Evolutionary conservation across 53 echinoderm and acorn worm genomes (phyloP).

Genomic region (Crossaster papposus): DNA sequence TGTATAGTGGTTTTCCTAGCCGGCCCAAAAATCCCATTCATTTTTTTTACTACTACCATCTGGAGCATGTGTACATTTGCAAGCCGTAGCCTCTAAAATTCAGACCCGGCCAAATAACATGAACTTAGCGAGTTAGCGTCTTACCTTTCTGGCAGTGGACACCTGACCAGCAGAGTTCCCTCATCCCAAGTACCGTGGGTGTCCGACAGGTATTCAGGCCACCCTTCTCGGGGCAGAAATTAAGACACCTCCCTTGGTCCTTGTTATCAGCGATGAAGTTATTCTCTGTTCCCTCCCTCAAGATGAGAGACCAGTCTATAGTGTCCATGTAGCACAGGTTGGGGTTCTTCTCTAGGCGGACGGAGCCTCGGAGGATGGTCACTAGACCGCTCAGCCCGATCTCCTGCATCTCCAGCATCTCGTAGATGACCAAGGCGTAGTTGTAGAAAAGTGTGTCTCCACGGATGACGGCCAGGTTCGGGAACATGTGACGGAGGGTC

Average conservation of each 20-base stretch:
- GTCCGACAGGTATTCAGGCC: too few species aligned
- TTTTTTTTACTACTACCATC: background rate
- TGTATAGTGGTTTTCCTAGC: too few species aligned
- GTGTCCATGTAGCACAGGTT: slow-evolving; percentile 90
- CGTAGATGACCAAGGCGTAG: slow-evolving; percentile 90
- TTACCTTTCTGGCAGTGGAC: slow-evolving; percentile 93
- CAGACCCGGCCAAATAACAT: background rate
- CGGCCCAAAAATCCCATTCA: too few species aligned
- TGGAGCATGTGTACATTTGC: too few species aligned
- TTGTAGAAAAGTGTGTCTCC: slow-evolving; percentile 88
- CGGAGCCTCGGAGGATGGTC: slow-evolving; percentile 75
- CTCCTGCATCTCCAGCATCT: slow-evolving; percentile 91
- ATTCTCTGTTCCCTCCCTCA: slow-evolving; percentile 73
- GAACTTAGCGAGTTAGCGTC: slow-evolving; percentile 11
- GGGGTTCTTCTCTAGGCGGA: slow-evolving; percentile 96
- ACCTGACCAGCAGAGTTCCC: slow-evolving; percentile 86
- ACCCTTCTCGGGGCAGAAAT: slow-evolving; percentile 80
- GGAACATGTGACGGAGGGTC: slow-evolving; percentile 78
- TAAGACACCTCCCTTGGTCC: slow-evolving; percentile 83
- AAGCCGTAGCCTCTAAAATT: too few species aligned
- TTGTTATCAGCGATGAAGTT: slow-evolving; percentile 89
- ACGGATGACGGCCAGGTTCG: slow-evolving; percentile 92
- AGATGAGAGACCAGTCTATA: slow-evolving; percentile 81
- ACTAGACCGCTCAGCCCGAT: slow-evolving; percentile 86
- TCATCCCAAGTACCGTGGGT: slow-evolving; percentile 62